Conservation (phyloP, 2,888 invertebrate genomes). For the Endotricha flammealis region DNA sequence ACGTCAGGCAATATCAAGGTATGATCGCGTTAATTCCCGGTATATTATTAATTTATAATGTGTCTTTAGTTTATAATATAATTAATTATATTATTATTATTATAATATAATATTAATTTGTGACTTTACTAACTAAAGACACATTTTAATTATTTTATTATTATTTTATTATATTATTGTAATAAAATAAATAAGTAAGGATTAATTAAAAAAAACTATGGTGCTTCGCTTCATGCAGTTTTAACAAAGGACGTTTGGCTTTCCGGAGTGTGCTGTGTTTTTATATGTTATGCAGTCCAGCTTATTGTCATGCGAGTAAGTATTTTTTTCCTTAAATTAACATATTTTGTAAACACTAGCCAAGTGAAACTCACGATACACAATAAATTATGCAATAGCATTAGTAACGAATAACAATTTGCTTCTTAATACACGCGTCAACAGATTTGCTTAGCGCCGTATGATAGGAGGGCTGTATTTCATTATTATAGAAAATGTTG, state of each 20-base stretch:
- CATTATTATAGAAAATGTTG: slow-evolving; percentile 5
- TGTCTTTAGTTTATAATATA: no score
- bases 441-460: slow-evolving; percentile 9
- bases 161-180: no score
- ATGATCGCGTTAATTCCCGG: no score
- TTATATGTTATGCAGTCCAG: neutral
- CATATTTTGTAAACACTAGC: slow-evolving; percentile 18
- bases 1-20: no score
- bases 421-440: slow-evolving; percentile 19
- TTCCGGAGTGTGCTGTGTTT: slow-evolving; percentile 24
- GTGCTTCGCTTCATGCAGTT: slow-evolving; percentile 25
- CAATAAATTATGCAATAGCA: slow-evolving; percentile 10
- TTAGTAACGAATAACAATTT: slow-evolving; percentile 10
- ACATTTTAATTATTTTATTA: no score
- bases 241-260: slow-evolving; percentile 30
- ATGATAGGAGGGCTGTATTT: neutral
- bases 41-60: no score
- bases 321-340: slow-evolving; percentile 8
- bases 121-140: no score
- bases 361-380: slow-evolving; percentile 21
- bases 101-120: no score
- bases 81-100: no score
- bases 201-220: slow-evolving; percentile 1
- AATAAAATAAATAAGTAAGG: no score
- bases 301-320: slow-evolving; percentile 8